These are phyloP conservation scores for Ceyx melanurus DNA, from an alignment of 2,113 vertebrate genomes.

Conservation along the genomic window DNA sequence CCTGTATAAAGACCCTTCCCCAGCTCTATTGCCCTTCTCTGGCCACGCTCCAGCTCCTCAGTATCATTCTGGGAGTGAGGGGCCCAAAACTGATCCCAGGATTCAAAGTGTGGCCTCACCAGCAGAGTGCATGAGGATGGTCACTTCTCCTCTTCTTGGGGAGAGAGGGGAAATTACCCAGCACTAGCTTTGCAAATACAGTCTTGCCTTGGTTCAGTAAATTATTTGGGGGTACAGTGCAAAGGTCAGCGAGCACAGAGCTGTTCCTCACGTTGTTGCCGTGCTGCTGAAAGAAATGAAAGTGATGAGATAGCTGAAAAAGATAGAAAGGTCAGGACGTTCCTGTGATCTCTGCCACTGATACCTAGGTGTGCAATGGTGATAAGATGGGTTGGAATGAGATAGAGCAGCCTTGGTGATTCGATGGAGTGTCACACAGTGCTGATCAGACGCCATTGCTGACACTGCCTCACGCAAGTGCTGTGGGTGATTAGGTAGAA, in stretches of 20 bases:
- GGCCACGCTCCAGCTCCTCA: not conserved
- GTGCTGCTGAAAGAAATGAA: not conserved
- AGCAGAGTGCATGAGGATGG: not conserved
- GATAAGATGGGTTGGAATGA: not conserved
- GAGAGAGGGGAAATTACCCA: not conserved
- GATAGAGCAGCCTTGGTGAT: not conserved
- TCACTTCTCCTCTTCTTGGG: not conserved
- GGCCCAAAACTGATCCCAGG: not conserved
- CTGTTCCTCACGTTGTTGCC: not conserved
- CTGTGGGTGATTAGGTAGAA: not conserved
- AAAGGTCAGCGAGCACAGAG: not conserved
- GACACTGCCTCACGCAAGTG: rapidly evolving
- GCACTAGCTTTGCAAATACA: not conserved
- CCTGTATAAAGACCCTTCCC: not conserved
- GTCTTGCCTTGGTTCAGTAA: not conserved
- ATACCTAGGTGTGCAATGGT: not conserved
- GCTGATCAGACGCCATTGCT: not conserved
- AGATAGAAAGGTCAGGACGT: not conserved
- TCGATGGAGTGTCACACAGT: not conserved
- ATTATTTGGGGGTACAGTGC: not conserved
- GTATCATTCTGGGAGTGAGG: not conserved
- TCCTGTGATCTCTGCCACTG: not conserved
- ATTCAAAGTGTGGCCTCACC: not conserved
- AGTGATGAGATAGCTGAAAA: not conserved
- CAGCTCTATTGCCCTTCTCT: not conserved